These are phyloP conservation scores for Gobiocypris rarus DNA, from an alignment of 2,113 vertebrate species.

Conservation along the genomic window DNA sequence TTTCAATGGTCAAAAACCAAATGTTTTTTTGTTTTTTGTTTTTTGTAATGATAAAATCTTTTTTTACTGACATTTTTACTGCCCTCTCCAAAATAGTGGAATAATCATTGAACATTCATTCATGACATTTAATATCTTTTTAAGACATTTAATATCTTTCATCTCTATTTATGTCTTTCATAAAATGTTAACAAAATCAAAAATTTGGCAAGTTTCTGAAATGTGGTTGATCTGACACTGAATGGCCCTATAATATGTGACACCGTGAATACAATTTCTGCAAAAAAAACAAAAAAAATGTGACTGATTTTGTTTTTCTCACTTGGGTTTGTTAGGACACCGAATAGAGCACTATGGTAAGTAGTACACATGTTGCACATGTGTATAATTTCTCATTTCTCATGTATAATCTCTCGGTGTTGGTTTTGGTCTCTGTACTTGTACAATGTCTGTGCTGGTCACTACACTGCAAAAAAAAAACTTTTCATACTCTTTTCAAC, in stretches of 20 bases:
- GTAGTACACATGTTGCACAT: slow-evolving; percentile 65
- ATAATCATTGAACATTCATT: background rate
- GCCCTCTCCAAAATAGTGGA: background rate
- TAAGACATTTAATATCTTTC: background rate
- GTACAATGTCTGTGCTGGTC: slow-evolving; percentile 21
- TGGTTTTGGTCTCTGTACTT: slow-evolving; percentile 33
- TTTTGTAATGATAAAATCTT: background rate
- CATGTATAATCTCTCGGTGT: background rate
- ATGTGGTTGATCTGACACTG: background rate
- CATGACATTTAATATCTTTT: background rate
- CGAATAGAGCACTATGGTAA: slow-evolving; percentile 73
- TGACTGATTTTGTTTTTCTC: slow-evolving; percentile 70
- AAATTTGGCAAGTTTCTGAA: background rate
- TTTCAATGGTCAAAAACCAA: no score
- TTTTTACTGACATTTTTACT: background rate
- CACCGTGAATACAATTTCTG: background rate
- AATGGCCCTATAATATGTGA: background rate
- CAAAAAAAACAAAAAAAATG: slow-evolving; percentile 23
- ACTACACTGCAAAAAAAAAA: background rate
- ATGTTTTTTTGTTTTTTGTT: no score
- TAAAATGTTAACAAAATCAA: background rate
- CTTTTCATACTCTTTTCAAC: background rate
- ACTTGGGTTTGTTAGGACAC: slow-evolving; percentile 74
- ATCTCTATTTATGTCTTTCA: background rate
- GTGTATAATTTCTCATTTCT: slow-evolving; percentile 32